A percentile compares a stretch with the other conserved stretches of the same genome.
These are phyloP conservation scores for Galeruca laticollis DNA, from an alignment of 2,888 invertebrate species.

Conservation along the genomic window DNA sequence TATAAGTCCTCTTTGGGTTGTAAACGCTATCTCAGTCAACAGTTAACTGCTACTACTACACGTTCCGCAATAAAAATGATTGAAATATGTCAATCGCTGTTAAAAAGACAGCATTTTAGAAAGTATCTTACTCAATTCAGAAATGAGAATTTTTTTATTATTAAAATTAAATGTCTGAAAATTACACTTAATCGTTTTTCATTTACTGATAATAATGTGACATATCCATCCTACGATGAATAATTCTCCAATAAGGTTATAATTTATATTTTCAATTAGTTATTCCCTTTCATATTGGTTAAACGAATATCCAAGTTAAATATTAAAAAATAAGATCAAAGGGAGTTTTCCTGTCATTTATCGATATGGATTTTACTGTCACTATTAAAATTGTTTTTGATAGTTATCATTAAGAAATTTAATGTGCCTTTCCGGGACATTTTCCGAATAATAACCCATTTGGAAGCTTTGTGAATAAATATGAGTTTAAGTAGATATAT, in stretches of 20 bases:
- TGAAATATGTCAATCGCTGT: no score
- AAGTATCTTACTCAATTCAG: neutral
- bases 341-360: slow-evolving; percentile 26
- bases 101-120: no score
- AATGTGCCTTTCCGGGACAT: slow-evolving; percentile 2
- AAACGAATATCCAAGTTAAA: slow-evolving; percentile 37
- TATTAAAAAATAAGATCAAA: slow-evolving; percentile 41
- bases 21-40: no score
- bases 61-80: no score
- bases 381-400: slow-evolving; percentile 8
- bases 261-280: slow-evolving; percentile 39
- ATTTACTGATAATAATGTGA: neutral
- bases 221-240: neutral
- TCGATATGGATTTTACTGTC: slow-evolving; percentile 11
- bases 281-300: slow-evolving; percentile 41
- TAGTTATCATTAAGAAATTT: slow-evolving; percentile 7
- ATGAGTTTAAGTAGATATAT: neutral
- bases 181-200: neutral
- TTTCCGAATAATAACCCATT: slow-evolving; percentile 3
- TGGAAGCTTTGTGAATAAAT: slow-evolving; percentile 10
- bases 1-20: no score
- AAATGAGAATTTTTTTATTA: neutral
- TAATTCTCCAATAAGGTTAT: slow-evolving; percentile 32
- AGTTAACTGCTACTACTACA: no score
- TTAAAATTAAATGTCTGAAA: neutral